A percentile compares a stretch with the other conserved stretches of the same genome.
These are phyloP conservation scores for Poecilia velifera DNA, from an alignment of 2,797 vertebrate species.

Conservation along the genomic window DNA sequence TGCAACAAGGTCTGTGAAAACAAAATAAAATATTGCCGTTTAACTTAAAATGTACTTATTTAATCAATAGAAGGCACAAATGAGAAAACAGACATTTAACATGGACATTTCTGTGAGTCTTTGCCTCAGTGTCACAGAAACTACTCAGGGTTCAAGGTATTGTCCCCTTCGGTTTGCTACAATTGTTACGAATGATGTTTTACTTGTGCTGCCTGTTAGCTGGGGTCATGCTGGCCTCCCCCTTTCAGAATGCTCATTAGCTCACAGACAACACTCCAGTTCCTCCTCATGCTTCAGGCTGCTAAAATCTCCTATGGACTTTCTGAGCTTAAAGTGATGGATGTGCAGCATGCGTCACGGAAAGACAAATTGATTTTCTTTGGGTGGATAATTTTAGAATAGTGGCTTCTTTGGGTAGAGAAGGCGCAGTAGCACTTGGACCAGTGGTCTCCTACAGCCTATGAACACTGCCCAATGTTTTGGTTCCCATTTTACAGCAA, in stretches of 20 bases:
- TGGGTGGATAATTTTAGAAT: conserved; percentile 80
- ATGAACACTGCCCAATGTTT: not conserved
- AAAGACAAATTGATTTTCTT: conserved; percentile 88
- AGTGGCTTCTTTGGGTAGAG: conserved; percentile 70
- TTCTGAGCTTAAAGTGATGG: conserved; percentile 77
- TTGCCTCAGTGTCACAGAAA: not conserved
- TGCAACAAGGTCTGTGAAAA: not conserved
- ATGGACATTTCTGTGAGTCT: not conserved
- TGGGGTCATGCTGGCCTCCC: conserved; percentile 26
- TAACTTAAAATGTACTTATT: not conserved
- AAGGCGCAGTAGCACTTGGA: conserved; percentile 39
- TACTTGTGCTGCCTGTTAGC: conserved; percentile 24
- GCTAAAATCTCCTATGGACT: conserved; percentile 68
- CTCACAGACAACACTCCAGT: conserved; percentile 41
- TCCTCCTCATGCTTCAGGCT: conserved; percentile 48
- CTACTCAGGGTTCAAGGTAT: not conserved
- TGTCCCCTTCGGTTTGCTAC: not conserved
- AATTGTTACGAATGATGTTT: conserved; percentile 15
- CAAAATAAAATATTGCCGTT: not conserved
- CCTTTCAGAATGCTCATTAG: conserved; percentile 49
- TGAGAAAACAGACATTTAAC: not conserved
- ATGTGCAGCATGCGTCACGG: conserved; percentile 61
- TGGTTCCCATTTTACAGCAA: not conserved
- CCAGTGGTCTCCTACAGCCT: not conserved
- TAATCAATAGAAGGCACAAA: not conserved